phyloP scores from a whole-genome alignment of 2,888 invertebrate genomes.

The Tillus elongatus region DNA sequence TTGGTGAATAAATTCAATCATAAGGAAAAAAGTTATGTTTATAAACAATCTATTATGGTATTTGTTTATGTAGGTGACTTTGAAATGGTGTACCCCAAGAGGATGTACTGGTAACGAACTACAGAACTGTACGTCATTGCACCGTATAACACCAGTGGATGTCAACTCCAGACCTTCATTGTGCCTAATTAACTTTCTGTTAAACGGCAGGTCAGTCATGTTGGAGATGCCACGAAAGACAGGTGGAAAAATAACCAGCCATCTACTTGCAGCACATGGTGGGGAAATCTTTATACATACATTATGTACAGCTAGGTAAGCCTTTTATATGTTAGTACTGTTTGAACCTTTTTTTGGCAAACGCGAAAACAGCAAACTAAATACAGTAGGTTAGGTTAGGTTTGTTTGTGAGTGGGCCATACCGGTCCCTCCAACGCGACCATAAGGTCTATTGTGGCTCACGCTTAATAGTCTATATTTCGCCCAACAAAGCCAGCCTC shows the following conservation, averaged over 20 bases:
- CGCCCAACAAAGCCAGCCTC: no score
- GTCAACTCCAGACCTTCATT: slow-evolving; percentile 95
- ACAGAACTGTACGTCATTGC: slow-evolving; percentile 76
- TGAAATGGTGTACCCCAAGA: slow-evolving; percentile 97
- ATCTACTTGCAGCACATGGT: slow-evolving; percentile 87
- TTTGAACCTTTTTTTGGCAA: neutral
- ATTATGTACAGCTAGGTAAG: slow-evolving; percentile 59
- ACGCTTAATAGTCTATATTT: no score
- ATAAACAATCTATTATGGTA: no score
- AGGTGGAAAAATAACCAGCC: slow-evolving; percentile 82
- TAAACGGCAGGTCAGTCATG: slow-evolving; percentile 87
- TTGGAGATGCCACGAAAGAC: slow-evolving; percentile 81
- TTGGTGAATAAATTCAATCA: no score
- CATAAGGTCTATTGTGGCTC: no score
- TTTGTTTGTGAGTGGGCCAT: no score
- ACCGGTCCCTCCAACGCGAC: no score
- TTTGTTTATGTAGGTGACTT: slow-evolving; percentile 70
- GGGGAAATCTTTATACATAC: slow-evolving; percentile 95
- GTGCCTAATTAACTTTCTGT: slow-evolving; percentile 93
- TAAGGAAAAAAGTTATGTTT: no score
- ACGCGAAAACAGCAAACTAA: no score
- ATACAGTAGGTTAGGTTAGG: no score
- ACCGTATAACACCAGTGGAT: slow-evolving; percentile 90
- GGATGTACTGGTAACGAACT: slow-evolving; percentile 70
- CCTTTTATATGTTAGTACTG: no score